Conservation (phyloP, 2,888 invertebrate genomes). For the Caenorhabditis sp. region DNA sequence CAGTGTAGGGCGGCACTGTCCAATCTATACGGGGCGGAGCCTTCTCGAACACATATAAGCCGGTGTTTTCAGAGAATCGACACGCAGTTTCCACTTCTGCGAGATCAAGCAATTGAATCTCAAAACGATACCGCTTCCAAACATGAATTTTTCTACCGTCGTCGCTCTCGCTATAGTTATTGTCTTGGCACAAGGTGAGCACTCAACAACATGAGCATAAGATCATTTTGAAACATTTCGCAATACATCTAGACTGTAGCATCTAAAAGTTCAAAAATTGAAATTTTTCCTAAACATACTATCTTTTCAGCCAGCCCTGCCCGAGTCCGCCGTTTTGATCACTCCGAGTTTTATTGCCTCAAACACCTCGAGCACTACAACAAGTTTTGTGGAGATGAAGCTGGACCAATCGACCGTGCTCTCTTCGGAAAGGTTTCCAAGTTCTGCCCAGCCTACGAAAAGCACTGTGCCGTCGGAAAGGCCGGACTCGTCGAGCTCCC, state of each 20-base stretch:
- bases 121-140: constrained; percentile 46
- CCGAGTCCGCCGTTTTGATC: constrained; percentile 60
- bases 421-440: constrained; percentile 73
- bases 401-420: constrained; percentile 61
- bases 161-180: constrained; percentile 56
- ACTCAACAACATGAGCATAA: neutral
- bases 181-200: constrained; percentile 65
- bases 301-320: constrained; percentile 68
- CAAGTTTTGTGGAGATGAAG: constrained; percentile 71
- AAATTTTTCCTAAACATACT: no score
- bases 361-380: constrained; percentile 73
- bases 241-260: no score
- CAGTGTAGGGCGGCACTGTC: constrained; percentile 48
- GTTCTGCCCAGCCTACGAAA: constrained; percentile 79
- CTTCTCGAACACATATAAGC: constrained; percentile 54
- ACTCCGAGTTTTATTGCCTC: constrained; percentile 71
- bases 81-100: constrained; percentile 70
- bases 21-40: constrained; percentile 44
- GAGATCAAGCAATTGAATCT: constrained; percentile 70
- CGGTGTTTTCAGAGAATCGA: constrained; percentile 25
- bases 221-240: neutral
- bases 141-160: constrained; percentile 64
- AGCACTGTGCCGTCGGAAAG: constrained; percentile 72
- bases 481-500: constrained; percentile 59
- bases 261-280: no score